Percentiles rank a stretch among this genome's conserved stretches.
phyloP scores from a whole-genome alignment of 2,888 invertebrate species.

The Rhagonycha fulva region DNA sequence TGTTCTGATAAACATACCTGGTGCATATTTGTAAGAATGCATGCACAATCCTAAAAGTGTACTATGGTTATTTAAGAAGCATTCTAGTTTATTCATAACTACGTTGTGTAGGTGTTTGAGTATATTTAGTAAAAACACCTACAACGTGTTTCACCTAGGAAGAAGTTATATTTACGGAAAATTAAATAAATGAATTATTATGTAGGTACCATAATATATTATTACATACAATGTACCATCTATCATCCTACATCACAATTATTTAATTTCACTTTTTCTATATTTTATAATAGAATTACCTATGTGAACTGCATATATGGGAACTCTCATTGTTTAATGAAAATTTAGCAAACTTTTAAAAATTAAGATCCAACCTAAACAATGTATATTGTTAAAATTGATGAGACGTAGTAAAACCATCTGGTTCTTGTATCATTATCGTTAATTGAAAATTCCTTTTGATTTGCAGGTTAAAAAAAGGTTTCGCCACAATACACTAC shows the following conservation, averaged over 20 bases:
- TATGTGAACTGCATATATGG: background rate
- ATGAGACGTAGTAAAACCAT: background rate
- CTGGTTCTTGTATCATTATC: background rate
- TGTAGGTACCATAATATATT: too few species aligned
- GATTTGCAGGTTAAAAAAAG: background rate
- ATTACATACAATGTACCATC: background rate
- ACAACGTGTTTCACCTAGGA: background rate
- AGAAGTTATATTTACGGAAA: background rate
- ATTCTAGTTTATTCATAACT: background rate
- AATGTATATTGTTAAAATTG: background rate
- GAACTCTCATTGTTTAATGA: background rate
- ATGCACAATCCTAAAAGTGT: background rate
- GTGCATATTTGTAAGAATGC: background rate
- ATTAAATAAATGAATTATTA: background rate
- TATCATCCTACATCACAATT: background rate
- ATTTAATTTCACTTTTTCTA: background rate
- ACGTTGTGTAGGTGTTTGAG: background rate
- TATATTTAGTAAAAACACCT: background rate
- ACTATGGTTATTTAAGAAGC: background rate
- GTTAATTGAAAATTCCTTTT: background rate
- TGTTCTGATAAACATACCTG: background rate
- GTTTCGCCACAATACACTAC: background rate
- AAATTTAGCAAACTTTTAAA: background rate
- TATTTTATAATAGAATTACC: background rate
- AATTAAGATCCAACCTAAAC: background rate